Evolutionary conservation across 2,888 invertebrate species (phyloP), one percentile per base, ranked within the genome.

Genomic region (Pyrocoelia pectoralis): DNA sequence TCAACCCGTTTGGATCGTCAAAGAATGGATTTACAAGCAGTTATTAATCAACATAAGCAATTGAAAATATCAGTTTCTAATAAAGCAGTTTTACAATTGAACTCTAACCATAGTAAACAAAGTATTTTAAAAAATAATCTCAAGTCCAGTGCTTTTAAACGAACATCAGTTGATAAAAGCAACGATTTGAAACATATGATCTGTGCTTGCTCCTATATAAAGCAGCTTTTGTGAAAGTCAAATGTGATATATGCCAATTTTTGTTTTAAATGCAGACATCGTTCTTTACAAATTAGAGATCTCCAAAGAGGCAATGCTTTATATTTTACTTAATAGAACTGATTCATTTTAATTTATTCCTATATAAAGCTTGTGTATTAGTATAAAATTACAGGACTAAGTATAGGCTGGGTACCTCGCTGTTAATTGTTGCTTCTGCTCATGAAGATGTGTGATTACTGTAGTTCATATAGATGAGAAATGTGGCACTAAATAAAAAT

Each of bases 11-110:
- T 80, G 48, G 77, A 79, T 61, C 73, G 74, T 46, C 80, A 80
- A 65, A 71, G 78, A 56, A 77, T 77, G 50, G 80, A 81, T 56
- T 75, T 81, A 53, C 75, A 79, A 58, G 71, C 73, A 68, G 76
- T 77, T 18, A 74, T 77, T 12, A 76, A 72, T 56, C 70, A 73
- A 14, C 72, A 73, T 57, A 69, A 73, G 54, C 73, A 73, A 59
- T 67, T 70, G 19, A 66, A 70, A 17, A 72, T 73, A 56, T 71
- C 70, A 56, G 55, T 62, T 48, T 68, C 73, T 12, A 74, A 70
- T 56, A 74, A 73, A 49, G 65, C 70, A 17, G 66, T 75, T 17
- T 72, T 72, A 10, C 40, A 72, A 49, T 52, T 73, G 24, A 73
- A 73, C 67, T 54, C 56, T 29, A 56, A 62, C 41, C 52, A 59